Conservation (phyloP, 2,888 invertebrate species). For the Eupithecia insigniata region DNA sequence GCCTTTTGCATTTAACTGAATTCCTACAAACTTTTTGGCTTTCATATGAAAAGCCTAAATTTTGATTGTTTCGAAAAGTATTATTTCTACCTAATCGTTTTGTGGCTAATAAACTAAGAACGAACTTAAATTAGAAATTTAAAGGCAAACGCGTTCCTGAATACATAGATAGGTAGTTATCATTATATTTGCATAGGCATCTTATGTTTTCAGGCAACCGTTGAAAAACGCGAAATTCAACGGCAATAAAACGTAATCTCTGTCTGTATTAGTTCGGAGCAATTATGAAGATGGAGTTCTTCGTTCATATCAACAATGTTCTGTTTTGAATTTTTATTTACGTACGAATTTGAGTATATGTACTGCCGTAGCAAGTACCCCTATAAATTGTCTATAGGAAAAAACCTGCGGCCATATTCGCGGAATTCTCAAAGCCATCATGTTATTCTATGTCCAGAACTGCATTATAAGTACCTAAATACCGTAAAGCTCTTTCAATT, state of each 20-base stretch:
- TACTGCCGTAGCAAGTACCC: no score
- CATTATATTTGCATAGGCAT: slow-evolving; percentile 6
- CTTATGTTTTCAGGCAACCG: background rate
- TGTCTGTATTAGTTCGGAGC: background rate
- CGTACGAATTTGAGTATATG: no score
- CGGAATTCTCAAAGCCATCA: no score
- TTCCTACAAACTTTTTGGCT: background rate
- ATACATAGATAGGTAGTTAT: slow-evolving; percentile 15
- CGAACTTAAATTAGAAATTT: background rate
- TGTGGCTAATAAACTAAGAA: background rate
- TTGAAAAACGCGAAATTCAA: slow-evolving; percentile 5
- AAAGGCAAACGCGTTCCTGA: background rate
- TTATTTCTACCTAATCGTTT: background rate
- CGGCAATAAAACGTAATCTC: slow-evolving; percentile 14
- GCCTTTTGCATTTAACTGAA: background rate
- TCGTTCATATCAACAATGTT: background rate
- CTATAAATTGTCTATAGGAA: no score
- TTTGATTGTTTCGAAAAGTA: background rate
- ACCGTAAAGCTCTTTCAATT: no score
- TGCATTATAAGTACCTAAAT: no score
- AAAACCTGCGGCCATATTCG: no score
- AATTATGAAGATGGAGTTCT: background rate
- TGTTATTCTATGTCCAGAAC: no score
- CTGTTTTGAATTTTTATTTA: background rate
- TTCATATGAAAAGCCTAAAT: background rate